Evolutionary conservation across 2,113 vertebrate genomes (phyloP).

Genomic region (Alouatta palliata): DNA sequence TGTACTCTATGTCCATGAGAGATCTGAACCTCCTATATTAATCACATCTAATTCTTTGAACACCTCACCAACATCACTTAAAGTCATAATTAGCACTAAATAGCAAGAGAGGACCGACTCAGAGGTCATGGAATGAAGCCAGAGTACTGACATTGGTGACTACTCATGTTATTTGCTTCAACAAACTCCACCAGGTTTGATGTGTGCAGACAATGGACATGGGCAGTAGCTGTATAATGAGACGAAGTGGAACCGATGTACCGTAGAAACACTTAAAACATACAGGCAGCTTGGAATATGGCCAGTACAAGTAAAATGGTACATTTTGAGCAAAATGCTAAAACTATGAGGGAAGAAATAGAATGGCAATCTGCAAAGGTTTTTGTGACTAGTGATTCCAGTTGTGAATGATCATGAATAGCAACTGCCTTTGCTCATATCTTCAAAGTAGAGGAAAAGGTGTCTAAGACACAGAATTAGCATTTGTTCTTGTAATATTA

Average conservation of each 20-base stretch:
- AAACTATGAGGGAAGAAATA: not conserved
- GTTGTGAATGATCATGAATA: not conserved
- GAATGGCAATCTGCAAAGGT: not conserved
- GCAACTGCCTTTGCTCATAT: not conserved
- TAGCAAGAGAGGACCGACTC: not conserved
- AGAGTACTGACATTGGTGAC: constrained; percentile 18
- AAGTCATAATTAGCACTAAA: constrained; percentile 56
- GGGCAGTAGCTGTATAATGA: not conserved
- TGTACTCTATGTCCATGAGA: not conserved
- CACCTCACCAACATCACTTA: constrained; percentile 54
- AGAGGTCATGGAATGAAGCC: constrained; percentile 45
- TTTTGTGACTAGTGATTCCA: not conserved
- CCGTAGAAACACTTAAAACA: not conserved
- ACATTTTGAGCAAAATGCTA: not conserved
- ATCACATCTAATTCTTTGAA: constrained; percentile 61
- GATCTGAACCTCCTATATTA: constrained; percentile 51
- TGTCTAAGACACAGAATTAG: not conserved
- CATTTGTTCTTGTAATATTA: not conserved
- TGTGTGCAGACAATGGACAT: not conserved
- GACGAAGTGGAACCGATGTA: not conserved
- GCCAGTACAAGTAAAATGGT: not conserved
- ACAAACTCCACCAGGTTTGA: not conserved
- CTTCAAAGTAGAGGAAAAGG: not conserved
- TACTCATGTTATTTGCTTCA: constrained; percentile 25
- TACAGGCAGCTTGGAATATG: not conserved